phyloP scores from a whole-genome alignment of 2,888 invertebrate species.

The Calliphora vomitoria region DNA sequence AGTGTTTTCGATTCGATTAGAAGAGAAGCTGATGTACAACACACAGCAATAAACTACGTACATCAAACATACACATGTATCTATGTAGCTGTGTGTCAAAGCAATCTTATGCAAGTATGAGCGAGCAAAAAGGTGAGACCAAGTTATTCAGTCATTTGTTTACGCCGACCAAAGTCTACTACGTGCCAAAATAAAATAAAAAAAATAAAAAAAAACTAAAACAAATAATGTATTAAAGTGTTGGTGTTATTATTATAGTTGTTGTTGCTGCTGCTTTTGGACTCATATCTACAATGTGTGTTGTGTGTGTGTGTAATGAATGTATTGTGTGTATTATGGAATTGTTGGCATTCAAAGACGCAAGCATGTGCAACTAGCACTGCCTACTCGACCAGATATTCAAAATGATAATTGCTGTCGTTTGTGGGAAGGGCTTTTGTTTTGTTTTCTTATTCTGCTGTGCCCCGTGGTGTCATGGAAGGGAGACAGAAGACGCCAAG shows the following conservation, averaged over 20 bases:
- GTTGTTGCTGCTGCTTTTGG: slow-evolving; percentile 6
- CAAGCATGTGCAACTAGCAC: slow-evolving; percentile 82
- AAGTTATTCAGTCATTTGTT: slow-evolving; percentile 38
- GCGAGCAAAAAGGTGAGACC: slow-evolving; percentile 66
- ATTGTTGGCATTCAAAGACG: slow-evolving; percentile 79
- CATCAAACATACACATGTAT: neutral
- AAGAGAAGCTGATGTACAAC: slow-evolving; percentile 13
- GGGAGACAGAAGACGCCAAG: neutral
- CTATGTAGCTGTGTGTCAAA: neutral
- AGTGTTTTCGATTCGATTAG: slow-evolving; percentile 27
- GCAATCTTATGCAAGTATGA: slow-evolving; percentile 58
- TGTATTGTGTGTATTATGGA: slow-evolving; percentile 21
- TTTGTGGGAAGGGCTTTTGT: slow-evolving; percentile 77
- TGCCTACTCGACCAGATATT: slow-evolving; percentile 78
- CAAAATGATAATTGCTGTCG: slow-evolving; percentile 75
- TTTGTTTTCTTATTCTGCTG: slow-evolving; percentile 52
- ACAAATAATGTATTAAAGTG: neutral
- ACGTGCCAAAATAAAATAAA: neutral
- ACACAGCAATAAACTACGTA: neutral
- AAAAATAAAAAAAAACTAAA: neutral
- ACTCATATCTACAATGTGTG: neutral
- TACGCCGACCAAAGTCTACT: neutral
- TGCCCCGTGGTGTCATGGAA: slow-evolving; percentile 27
- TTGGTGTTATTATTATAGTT: slow-evolving; percentile 1
- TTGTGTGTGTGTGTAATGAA: neutral